phyloP scores from a whole-genome alignment of 2,888 invertebrate genomes.

The Xylota sylvarum region DNA sequence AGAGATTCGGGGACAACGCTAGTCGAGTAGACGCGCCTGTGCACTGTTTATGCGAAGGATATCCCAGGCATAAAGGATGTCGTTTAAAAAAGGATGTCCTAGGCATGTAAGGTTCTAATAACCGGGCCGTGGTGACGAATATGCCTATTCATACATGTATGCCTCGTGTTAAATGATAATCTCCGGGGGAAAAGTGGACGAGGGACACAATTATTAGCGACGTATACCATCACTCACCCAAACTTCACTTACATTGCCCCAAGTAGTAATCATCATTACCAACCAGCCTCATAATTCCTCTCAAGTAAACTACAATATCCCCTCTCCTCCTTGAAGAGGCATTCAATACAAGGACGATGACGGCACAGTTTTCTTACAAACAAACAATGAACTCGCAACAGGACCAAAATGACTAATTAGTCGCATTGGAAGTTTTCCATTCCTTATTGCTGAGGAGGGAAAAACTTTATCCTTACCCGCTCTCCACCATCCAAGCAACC shows the following conservation, averaged over 20 bases:
- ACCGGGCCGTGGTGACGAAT: too few relatives aligned
- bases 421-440: constrained; percentile 54
- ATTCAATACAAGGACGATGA: constrained; percentile 31
- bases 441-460: background rate
- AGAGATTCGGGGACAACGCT: too few relatives aligned
- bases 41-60: too few relatives aligned
- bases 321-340: background rate
- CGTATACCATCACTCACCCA: background rate
- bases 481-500: background rate
- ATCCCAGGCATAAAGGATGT: too few relatives aligned
- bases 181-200: too few relatives aligned
- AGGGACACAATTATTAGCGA: background rate
- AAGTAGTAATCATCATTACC: background rate
- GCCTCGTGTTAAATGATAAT: background rate
- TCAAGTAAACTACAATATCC: too few relatives aligned
- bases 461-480: constrained; percentile 33
- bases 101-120: too few relatives aligned
- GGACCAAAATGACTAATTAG: constrained; percentile 73
- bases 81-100: too few relatives aligned
- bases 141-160: too few relatives aligned
- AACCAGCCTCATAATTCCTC: background rate
- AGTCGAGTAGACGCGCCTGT: too few relatives aligned
- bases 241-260: background rate
- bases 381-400: constrained; percentile 38
- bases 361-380: constrained; percentile 12